Conservation (phyloP, 2,888 invertebrate species). For the Acleris holmiana region DNA sequence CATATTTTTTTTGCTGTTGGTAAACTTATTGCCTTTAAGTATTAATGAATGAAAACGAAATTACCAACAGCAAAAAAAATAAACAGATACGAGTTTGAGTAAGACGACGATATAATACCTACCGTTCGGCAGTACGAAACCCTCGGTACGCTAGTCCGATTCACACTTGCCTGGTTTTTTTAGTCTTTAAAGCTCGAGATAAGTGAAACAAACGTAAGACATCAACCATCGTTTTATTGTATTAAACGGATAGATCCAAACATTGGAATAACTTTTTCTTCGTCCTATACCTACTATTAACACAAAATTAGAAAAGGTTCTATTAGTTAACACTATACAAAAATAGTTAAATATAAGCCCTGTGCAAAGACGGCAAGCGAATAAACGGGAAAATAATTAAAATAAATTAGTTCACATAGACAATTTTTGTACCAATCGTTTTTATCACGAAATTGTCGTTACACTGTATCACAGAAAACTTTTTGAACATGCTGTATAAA, state of each 20-base stretch:
- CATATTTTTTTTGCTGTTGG: too few species aligned
- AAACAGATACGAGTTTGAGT: too few species aligned
- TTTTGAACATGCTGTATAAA: conserved; percentile 11
- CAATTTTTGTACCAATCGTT: not conserved
- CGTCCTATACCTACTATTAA: conserved; percentile 13
- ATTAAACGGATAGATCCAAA: conserved; percentile 17
- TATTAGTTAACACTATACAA: not conserved
- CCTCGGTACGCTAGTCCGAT: too few species aligned
- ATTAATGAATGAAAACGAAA: too few species aligned
- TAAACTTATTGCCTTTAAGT: too few species aligned
- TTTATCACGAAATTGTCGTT: not conserved
- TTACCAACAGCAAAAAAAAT: too few species aligned
- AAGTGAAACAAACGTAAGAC: conserved; percentile 10
- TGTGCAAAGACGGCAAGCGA: too few species aligned
- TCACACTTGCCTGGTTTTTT: too few species aligned
- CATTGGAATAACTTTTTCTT: conserved; percentile 25
- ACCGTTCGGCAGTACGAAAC: too few species aligned
- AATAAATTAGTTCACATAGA: not conserved
- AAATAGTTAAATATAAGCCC: too few species aligned
- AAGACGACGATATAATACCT: too few species aligned
- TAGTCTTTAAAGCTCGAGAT: too few species aligned
- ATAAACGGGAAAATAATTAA: not conserved
- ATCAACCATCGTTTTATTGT: conserved; percentile 31
- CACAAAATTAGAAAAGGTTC: not conserved
- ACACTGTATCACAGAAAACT: conserved; percentile 26